Evolutionary conservation across 2,888 invertebrate species (phyloP).

Genomic region (Leptinotarsa haldemani): DNA sequence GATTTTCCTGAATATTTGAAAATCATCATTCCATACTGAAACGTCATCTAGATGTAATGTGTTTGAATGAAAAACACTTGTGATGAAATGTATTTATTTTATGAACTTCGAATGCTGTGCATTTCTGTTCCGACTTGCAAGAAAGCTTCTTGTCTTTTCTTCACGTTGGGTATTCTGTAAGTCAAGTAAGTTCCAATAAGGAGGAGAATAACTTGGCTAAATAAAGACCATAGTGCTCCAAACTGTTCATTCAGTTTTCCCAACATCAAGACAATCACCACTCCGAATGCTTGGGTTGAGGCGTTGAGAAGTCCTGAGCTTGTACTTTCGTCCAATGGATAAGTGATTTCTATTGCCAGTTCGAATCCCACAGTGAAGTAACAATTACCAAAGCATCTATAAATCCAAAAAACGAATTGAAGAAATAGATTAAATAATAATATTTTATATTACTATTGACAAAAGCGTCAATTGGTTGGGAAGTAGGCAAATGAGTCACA

Average conservation of each 20-base stretch:
- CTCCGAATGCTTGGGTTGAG: conserved; percentile 53
- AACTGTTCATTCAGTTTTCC: conserved; percentile 42
- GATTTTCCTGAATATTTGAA: no score
- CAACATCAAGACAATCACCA: conserved; percentile 46
- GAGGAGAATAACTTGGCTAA: conserved; percentile 40
- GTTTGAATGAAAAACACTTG: no score
- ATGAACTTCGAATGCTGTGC: no score
- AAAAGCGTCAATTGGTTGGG: no score
- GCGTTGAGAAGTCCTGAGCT: conserved; percentile 55
- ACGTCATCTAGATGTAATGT: no score
- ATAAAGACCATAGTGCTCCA: conserved; percentile 34
- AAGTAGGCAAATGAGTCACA: no score
- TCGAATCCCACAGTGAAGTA: conserved; percentile 56
- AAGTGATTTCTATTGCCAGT: conserved; percentile 55
- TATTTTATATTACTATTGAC: no score
- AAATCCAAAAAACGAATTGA: conserved; percentile 25
- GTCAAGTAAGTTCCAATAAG: conserved; percentile 47
- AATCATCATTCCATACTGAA: no score
- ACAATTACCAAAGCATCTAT: conserved; percentile 51
- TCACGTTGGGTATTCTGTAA: conserved; percentile 44
- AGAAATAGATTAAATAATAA: no score
- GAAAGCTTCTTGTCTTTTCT: conserved; percentile 49
- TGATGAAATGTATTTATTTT: no score
- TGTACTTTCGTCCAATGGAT: conserved; percentile 55
- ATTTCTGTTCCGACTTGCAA: conserved; percentile 24